phyloP scores from a whole-genome alignment of 2,888 invertebrate species.

The Tanytarsus gracilentus region DNA sequence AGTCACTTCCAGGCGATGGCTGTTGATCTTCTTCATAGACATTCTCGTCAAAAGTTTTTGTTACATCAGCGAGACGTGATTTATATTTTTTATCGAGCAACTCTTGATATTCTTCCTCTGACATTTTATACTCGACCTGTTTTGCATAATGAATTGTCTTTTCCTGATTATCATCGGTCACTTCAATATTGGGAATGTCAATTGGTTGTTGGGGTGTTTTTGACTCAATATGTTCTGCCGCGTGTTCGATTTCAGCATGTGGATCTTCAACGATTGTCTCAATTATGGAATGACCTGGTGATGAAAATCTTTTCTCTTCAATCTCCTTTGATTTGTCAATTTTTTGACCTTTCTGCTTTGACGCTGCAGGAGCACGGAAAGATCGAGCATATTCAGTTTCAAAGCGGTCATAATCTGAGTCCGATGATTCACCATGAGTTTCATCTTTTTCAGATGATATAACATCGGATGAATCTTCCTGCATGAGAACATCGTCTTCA shows the following conservation, averaged over 20 bases:
- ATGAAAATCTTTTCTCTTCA: slow-evolving; percentile 40
- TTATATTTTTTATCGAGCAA: slow-evolving; percentile 43
- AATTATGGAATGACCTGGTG: slow-evolving; percentile 40
- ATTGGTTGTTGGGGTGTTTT: slow-evolving; percentile 42
- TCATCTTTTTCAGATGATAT: slow-evolving; percentile 31
- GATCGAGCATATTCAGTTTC: slow-evolving; percentile 45
- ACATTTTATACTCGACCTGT: slow-evolving; percentile 34
- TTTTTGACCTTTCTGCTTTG: slow-evolving; percentile 34
- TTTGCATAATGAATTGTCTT: slow-evolving; percentile 35
- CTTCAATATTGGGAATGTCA: slow-evolving; percentile 41
- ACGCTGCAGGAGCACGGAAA: slow-evolving; percentile 40
- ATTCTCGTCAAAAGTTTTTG: slow-evolving; percentile 50
- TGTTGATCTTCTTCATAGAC: slow-evolving; percentile 47
- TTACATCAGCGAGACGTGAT: slow-evolving; percentile 53
- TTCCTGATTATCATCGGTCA: slow-evolving; percentile 40
- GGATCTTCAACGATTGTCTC: slow-evolving; percentile 42
- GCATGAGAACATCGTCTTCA: slow-evolving; percentile 39
- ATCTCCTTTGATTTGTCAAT: slow-evolving; percentile 39
- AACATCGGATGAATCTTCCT: slow-evolving; percentile 34
- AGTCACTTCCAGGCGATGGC: slow-evolving; percentile 68
- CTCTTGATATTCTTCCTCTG: slow-evolving; percentile 43
- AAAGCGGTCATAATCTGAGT: slow-evolving; percentile 44
- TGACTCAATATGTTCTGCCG: slow-evolving; percentile 36
- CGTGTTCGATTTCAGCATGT: slow-evolving; percentile 40
- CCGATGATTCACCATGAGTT: slow-evolving; percentile 36